Conservation (phyloP, 2,888 invertebrate genomes). For the Dryobotodes eremita region DNA sequence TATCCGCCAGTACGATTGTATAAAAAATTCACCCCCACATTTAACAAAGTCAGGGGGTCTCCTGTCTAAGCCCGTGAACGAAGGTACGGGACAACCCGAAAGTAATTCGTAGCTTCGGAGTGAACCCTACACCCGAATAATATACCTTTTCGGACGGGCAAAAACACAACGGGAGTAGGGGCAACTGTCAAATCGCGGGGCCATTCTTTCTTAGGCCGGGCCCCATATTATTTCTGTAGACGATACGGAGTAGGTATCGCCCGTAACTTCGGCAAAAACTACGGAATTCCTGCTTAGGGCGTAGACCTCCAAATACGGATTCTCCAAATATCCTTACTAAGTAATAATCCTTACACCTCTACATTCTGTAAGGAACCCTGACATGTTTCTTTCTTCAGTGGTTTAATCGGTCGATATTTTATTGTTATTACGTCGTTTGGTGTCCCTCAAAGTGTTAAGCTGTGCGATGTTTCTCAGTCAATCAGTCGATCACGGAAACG, state of each 20-base stretch:
- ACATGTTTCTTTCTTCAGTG: neutral
- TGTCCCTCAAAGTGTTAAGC: neutral
- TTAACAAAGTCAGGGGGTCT: neutral
- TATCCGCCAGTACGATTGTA: neutral
- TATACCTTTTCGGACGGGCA: no score
- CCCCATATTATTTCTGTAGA: no score
- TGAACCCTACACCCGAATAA: no score
- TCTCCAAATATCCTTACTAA: neutral
- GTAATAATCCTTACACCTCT: neutral
- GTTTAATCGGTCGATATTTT: neutral
- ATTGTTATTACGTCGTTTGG: neutral
- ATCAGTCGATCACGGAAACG: slow-evolving; percentile 23
- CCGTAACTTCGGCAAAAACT: no score
- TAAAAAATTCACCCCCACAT: neutral
- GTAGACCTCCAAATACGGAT: neutral
- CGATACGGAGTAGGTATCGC: no score
- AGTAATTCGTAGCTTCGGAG: no score
- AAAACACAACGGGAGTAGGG: no score
- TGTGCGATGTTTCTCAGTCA: slow-evolving; percentile 2
- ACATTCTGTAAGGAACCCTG: neutral
- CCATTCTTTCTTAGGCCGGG: no score
- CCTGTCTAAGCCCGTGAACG: no score
- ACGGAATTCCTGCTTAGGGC: neutral
- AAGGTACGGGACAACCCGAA: no score
- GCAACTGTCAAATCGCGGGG: no score